These are phyloP conservation scores for Apistogramma diplotaenia DNA, from an alignment of 2,113 vertebrate genomes.

Conservation along the genomic window DNA sequence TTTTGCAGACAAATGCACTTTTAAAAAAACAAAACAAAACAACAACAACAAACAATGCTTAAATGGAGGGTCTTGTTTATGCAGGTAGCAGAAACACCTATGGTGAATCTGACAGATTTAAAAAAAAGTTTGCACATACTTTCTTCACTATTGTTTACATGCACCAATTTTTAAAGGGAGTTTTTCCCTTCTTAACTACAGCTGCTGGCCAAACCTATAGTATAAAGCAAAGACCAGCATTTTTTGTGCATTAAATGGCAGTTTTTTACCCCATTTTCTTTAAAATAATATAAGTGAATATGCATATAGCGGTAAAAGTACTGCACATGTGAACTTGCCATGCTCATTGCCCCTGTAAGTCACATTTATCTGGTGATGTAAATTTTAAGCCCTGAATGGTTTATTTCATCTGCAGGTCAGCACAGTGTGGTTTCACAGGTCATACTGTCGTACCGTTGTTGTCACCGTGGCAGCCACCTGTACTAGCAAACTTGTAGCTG, in stretches of 20 bases:
- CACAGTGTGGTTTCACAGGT: background rate
- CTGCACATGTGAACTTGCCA: background rate
- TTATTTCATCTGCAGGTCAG: background rate
- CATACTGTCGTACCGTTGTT: background rate
- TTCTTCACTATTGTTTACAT: fast-evolving
- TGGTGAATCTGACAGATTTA: too few species aligned
- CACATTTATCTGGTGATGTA: background rate
- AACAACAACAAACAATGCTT: background rate
- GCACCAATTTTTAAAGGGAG: background rate
- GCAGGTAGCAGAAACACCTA: too few species aligned
- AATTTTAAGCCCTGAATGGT: background rate
- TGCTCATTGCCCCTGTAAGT: background rate
- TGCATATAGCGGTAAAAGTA: background rate
- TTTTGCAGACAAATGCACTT: background rate
- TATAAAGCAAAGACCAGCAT: background rate
- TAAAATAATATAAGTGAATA: background rate
- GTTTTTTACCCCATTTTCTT: background rate
- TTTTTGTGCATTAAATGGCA: background rate
- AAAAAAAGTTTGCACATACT: background rate
- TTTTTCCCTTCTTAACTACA: background rate
- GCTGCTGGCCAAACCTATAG: background rate
- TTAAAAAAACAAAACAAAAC: too few species aligned
- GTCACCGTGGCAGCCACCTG: conserved; percentile 46
- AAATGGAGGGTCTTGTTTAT: background rate
- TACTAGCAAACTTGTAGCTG: conserved; percentile 22